These are phyloP conservation scores for Alligator sinensis DNA, from an alignment of 2,113 vertebrate species.

Conservation along the genomic window DNA sequence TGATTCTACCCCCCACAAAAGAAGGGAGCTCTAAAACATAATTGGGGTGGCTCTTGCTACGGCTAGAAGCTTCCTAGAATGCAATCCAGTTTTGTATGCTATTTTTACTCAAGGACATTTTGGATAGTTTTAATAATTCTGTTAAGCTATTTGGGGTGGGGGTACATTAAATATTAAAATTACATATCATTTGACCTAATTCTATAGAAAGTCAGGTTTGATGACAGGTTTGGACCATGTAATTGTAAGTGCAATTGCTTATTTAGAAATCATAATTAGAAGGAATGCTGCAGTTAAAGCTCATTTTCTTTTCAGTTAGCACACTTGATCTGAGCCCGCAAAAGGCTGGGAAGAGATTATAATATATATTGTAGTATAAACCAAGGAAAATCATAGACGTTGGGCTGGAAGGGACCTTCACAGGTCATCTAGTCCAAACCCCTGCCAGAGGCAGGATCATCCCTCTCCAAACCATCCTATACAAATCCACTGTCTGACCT, in stretches of 20 bases:
- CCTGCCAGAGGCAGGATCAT: background rate
- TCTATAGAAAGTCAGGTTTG: background rate
- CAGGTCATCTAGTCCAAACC: background rate
- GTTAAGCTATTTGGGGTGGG: slow-evolving; percentile 11
- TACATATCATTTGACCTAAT: background rate
- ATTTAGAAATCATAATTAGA: background rate
- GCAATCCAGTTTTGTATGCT: background rate
- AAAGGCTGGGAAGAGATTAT: background rate
- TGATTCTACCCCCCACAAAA: background rate
- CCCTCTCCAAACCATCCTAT: slow-evolving; percentile 2
- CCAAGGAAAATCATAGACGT: too few species aligned
- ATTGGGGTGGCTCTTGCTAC: background rate
- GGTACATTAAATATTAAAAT: slow-evolving; percentile 29
- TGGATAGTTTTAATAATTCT: background rate
- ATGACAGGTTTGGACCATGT: background rate
- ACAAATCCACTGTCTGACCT: background rate
- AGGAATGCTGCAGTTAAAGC: background rate
- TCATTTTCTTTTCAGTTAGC: background rate
- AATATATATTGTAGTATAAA: too few species aligned
- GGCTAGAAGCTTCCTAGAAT: background rate
- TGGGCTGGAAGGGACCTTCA: background rate
- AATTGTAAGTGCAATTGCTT: background rate
- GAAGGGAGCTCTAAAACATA: background rate
- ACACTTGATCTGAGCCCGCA: background rate
- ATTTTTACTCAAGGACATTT: slow-evolving; percentile 16